Evolutionary conservation across 2,797 vertebrate genomes (phyloP).

Genomic region (Diceros bicornis): DNA sequence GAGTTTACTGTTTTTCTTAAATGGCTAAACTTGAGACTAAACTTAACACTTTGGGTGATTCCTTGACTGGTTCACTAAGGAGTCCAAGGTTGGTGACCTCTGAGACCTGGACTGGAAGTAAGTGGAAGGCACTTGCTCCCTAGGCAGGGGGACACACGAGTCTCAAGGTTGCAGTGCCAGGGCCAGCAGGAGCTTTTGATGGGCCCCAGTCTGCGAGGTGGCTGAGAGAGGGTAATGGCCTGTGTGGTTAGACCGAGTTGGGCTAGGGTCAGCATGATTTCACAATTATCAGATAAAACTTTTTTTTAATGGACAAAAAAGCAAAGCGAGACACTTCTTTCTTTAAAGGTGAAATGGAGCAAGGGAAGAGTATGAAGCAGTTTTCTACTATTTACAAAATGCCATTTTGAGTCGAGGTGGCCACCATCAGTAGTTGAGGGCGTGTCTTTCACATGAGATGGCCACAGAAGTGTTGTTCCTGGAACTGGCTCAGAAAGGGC

Average conservation of each 20-base stretch:
- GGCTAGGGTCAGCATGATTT: slow-evolving; percentile 82
- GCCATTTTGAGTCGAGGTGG: slow-evolving; percentile 86
- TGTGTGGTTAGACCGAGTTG: slow-evolving; percentile 74
- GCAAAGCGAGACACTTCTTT: slow-evolving; percentile 85
- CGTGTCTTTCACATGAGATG: slow-evolving; percentile 87
- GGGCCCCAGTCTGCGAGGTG: background rate
- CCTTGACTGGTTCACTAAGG: slow-evolving; percentile 80
- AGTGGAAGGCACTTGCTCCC: slow-evolving; percentile 84
- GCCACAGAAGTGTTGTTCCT: slow-evolving; percentile 86
- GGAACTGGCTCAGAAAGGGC: slow-evolving; percentile 82
- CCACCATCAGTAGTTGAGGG: slow-evolving; percentile 87
- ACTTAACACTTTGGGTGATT: slow-evolving; percentile 81
- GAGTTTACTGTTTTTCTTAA: slow-evolving; percentile 71
- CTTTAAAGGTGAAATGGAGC: slow-evolving; percentile 84
- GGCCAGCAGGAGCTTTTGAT: background rate
- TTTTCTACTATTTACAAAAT: slow-evolving; percentile 90
- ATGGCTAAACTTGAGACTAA: slow-evolving; percentile 84
- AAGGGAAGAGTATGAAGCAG: slow-evolving; percentile 86
- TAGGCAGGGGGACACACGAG: slow-evolving; percentile 82
- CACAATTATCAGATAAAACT: slow-evolving; percentile 81
- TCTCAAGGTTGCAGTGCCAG: slow-evolving; percentile 78
- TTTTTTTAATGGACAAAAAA: slow-evolving; percentile 83
- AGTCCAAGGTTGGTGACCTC: slow-evolving; percentile 76
- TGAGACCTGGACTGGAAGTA: slow-evolving; percentile 75
- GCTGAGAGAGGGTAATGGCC: background rate